Evolutionary conservation across 2,888 invertebrate species (phyloP).

Genomic region (Cataglyphis rosenhaueri): DNA sequence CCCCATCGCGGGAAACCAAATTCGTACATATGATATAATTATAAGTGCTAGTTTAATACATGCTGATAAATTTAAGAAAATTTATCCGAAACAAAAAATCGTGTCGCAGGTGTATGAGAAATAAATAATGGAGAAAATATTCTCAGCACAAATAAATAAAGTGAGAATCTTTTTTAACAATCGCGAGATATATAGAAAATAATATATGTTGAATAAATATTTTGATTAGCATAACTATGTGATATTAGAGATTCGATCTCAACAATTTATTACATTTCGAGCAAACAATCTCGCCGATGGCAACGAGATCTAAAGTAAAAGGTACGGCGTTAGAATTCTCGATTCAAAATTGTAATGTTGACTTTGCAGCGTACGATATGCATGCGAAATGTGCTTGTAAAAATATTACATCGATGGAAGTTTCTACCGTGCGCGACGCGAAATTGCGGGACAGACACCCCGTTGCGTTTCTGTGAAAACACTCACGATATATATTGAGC

Average conservation of each 20-base stretch:
- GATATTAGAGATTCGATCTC: conserved; percentile 11
- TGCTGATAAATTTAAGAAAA: not conserved
- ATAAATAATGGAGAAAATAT: not conserved
- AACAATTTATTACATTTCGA: conserved; percentile 27
- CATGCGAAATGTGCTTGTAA: conserved; percentile 37
- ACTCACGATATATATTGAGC: conserved; percentile 94
- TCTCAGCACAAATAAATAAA: not conserved
- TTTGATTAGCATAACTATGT: not conserved
- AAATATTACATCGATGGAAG: conserved; percentile 45
- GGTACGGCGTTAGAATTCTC: conserved; percentile 25
- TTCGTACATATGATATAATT: not conserved
- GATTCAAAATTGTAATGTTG: conserved; percentile 42
- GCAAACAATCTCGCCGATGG: conserved; percentile 17
- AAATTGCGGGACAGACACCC: conserved; percentile 30
- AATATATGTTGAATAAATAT: not conserved
- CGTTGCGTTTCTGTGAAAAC: conserved; percentile 60
- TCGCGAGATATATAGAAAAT: not conserved
- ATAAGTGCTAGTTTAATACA: not conserved
- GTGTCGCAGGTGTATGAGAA: not conserved
- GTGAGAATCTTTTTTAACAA: not conserved
- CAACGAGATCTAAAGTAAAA: not conserved
- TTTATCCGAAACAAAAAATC: not conserved
- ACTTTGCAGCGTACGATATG: conserved; percentile 11
- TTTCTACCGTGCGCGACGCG: conserved; percentile 1
- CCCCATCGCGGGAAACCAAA: not conserved